Base-by-base conservation (phyloP, 2,888 invertebrate genomes). In the Phyto melanocephala region DNA sequence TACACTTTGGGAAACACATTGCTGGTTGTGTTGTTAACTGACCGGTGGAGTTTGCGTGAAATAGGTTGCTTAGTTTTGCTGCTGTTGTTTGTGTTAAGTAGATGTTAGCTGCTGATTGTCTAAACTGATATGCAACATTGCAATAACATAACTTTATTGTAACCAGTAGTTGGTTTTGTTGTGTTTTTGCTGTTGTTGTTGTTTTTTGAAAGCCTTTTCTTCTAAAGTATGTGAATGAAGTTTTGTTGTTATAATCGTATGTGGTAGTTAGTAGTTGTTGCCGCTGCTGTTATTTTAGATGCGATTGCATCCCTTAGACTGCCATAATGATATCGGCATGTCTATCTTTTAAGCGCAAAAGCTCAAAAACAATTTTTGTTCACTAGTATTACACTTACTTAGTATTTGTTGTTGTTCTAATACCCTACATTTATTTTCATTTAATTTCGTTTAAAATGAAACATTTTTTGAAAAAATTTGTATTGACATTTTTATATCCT, bases 271-370 rank as follows among this genome's bases (percentile, higher is more conserved):
- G 47, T 47, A 28, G 28, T 6, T 28, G 28, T 28, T 28, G 28
- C 28, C 6, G 28, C 28, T 37, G 54, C 22, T 45, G 63, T 24
- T 28, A 52, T 45, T 60, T 17, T 56, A 77, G 76, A 70, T 75
- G 77, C 71, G 79, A 82, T 82, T 82, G 50, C 82, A 82, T 79
- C 82, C 82, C 82, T 82, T 82, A 82, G 81, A 86, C 86, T 87
- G 86, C 86, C 88, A 87, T 87, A 88, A 88, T 88, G 87, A 88
- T 89, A 89, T 89, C 89, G 86, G 87, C 87, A 87, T 89, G 89
- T 88, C 87, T 88, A 89, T 89, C 89, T 88, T 72, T 56, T 79
- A 65, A 87, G 82, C 82, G 79, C 82, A 79, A 82, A 82, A 79
- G 82, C 82, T 82, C 76, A 82, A 82, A 71, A 79, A 67, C 60